Percentiles rank a stretch among this genome's conserved stretches.
Conservation (phyloP, 2,888 invertebrate genomes). For the Melieria picta region DNA sequence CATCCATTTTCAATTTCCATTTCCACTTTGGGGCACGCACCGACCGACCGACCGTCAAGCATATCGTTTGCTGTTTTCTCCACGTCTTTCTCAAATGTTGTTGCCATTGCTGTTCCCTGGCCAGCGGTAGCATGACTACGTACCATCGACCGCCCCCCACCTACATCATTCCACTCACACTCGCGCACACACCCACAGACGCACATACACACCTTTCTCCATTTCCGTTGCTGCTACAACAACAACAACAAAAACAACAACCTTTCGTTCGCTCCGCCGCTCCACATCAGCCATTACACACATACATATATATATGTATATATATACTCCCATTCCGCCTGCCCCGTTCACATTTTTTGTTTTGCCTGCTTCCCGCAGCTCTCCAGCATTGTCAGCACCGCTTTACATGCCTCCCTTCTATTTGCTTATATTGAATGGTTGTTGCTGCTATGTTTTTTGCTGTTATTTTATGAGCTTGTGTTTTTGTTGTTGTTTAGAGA, state of each 20-base stretch:
- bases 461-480: neutral
- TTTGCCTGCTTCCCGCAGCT: neutral
- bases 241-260: neutral
- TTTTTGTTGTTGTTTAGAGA: conserved; percentile 8
- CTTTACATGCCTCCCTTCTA: neutral
- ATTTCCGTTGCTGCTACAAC: conserved; percentile 3
- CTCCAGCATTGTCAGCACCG: neutral
- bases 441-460: neutral
- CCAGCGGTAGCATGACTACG: neutral
- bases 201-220: conserved; percentile 1
- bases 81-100: neutral
- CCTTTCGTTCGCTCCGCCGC: neutral
- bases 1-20: neutral
- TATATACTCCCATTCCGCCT: neutral
- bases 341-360: neutral
- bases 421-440: too few species aligned
- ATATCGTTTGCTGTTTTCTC: conserved; percentile 1
- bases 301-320: neutral
- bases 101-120: neutral
- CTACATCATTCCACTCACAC: neutral
- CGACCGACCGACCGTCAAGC: neutral
- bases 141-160: neutral
- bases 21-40: neutral
- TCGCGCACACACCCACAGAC: too few species aligned
- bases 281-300: neutral